Evolutionary conservation across 2,113 vertebrate genomes (phyloP).

Genomic region (Butorides virescens): DNA sequence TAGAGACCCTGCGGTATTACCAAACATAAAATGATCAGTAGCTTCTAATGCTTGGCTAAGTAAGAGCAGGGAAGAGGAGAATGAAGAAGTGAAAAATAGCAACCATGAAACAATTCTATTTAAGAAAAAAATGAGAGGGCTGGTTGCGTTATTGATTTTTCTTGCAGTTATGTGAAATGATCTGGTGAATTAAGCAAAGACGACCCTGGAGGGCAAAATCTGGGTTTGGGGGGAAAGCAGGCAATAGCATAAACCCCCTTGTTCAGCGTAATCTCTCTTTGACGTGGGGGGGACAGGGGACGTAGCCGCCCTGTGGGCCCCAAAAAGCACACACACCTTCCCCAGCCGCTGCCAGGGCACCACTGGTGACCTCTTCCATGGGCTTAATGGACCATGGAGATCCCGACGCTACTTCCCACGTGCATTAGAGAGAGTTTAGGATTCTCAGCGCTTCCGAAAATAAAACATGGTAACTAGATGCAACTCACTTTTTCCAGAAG

Average conservation of each 20-base stretch:
- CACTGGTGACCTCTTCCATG: neutral
- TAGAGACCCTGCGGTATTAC: neutral
- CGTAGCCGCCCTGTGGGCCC: fast-evolving
- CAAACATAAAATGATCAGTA: neutral
- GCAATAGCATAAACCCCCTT: neutral
- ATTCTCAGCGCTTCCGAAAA: neutral
- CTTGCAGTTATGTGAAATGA: neutral
- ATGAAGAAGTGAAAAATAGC: neutral
- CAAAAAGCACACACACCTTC: neutral
- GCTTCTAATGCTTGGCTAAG: neutral
- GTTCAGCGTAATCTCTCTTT: neutral
- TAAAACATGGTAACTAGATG: fast-evolving
- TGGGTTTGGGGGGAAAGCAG: fast-evolving
- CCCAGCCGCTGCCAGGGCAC: fast-evolving
- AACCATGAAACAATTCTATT: neutral
- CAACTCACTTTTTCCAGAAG: neutral
- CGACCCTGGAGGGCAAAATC: neutral
- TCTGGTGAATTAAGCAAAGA: neutral
- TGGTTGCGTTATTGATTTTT: neutral
- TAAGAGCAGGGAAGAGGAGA: neutral
- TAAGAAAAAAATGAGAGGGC: neutral
- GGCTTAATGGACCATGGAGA: neutral
- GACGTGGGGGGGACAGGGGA: neutral
- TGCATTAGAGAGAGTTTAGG: neutral
- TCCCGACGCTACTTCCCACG: neutral